phyloP scores from a whole-genome alignment of 2,888 invertebrate genomes.

The Plebejus argus region DNA sequence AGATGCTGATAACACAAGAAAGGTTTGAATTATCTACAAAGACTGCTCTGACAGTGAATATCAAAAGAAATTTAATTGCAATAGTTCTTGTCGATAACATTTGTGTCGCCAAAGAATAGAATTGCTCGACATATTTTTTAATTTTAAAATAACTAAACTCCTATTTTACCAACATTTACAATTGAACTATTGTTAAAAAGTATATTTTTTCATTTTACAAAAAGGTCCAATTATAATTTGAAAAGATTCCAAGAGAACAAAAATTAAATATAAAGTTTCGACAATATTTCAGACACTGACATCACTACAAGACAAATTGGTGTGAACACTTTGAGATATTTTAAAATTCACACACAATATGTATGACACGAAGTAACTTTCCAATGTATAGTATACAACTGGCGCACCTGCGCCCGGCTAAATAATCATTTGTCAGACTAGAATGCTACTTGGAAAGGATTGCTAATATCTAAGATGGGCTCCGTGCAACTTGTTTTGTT shows the following conservation, averaged over 20 bases:
- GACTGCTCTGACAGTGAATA: background rate
- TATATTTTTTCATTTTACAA: background rate
- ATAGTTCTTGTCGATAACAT: background rate
- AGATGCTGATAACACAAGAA: background rate
- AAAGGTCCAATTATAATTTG: background rate
- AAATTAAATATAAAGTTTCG: no score
- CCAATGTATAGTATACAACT: slow-evolving; percentile 43
- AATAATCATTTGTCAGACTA: slow-evolving; percentile 75
- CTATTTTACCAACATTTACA: no score
- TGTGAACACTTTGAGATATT: slow-evolving; percentile 12
- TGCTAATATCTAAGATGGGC: slow-evolving; percentile 74
- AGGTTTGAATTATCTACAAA: slow-evolving; percentile 9
- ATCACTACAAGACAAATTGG: slow-evolving; percentile 16
- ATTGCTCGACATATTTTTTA: background rate
- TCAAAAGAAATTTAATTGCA: background rate
- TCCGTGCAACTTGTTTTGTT: slow-evolving; percentile 56
- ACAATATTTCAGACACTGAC: background rate
- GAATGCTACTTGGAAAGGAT: slow-evolving; percentile 74
- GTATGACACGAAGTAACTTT: slow-evolving; percentile 39
- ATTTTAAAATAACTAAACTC: background rate
- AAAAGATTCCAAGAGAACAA: background rate
- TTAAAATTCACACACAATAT: slow-evolving; percentile 33
- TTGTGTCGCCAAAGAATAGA: background rate
- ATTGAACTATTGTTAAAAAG: no score
- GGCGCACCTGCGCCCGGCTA: slow-evolving; percentile 65